Percentiles rank a stretch among this genome's conserved stretches.
Evolutionary conservation across 2,888 invertebrate genomes (phyloP).

Genomic region (Sphaerophoria taeniata): DNA sequence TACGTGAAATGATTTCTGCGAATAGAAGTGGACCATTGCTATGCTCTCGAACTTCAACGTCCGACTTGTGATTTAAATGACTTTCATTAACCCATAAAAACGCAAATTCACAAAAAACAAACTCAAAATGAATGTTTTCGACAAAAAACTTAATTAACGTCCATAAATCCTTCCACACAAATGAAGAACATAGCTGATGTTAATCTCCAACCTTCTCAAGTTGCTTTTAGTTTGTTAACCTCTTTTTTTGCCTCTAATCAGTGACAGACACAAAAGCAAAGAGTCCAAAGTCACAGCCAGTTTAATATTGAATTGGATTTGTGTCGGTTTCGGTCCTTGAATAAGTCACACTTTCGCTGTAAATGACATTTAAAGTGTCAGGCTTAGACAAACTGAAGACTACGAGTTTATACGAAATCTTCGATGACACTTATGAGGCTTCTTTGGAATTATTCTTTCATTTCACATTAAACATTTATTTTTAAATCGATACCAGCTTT

Average conservation of each 20-base stretch:
- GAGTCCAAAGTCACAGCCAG: background rate
- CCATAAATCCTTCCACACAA: background rate
- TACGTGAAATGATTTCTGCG: background rate
- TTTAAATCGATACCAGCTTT: constrained; percentile 20
- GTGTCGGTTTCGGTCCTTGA: constrained; percentile 16
- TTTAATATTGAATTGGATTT: constrained; percentile 47
- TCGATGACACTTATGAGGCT: constrained; percentile 38
- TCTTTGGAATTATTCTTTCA: constrained; percentile 38
- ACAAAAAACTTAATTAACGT: constrained; percentile 3
- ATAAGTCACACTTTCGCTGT: constrained; percentile 21
- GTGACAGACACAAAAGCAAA: constrained; percentile 29
- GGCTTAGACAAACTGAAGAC: background rate
- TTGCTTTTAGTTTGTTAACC: constrained; percentile 34
- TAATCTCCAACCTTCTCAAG: background rate
- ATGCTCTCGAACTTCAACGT: background rate
- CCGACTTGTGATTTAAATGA: background rate
- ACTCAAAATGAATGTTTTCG: background rate
- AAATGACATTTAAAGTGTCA: constrained; percentile 37
- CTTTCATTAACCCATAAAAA: background rate
- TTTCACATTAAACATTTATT: constrained; percentile 36
- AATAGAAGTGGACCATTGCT: background rate
- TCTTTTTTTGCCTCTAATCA: constrained; percentile 21
- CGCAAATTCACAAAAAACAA: background rate
- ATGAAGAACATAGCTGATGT: background rate
- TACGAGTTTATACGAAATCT: background rate